Conservation (phyloP, 2,113 vertebrate species). For the Amia ocellicauda region DNA sequence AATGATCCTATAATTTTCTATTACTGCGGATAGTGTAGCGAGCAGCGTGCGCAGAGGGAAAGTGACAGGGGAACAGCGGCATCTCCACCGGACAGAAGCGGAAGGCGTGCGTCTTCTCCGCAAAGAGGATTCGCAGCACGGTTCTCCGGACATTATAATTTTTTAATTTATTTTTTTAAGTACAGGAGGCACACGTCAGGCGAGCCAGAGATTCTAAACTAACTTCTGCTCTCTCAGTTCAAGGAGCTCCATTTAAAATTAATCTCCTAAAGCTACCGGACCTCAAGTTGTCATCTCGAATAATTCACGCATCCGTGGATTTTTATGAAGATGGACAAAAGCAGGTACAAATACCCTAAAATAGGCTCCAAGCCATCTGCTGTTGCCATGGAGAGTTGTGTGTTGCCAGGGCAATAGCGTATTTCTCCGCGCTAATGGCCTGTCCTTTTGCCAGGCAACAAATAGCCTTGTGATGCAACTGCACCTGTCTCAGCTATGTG, state of each 20-base stretch:
- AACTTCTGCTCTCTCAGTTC: conserved; percentile 34
- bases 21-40: conserved; percentile 19
- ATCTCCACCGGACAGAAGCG: background rate
- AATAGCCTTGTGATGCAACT: conserved; percentile 74
- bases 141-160: background rate
- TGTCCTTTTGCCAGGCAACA: conserved; percentile 81
- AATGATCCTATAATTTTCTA: conserved; percentile 32
- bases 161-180: conserved; percentile 14
- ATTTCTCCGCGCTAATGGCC: conserved; percentile 79
- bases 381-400: conserved; percentile 74
- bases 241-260: conserved; percentile 37
- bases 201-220: conserved; percentile 21
- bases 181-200: conserved; percentile 29
- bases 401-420: conserved; percentile 82
- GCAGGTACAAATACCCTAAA: conserved; percentile 49
- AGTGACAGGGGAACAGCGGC: background rate
- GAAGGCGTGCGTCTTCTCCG: background rate
- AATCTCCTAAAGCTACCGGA: conserved; percentile 51
- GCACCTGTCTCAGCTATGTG: conserved; percentile 73
- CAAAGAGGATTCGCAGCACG: conserved; percentile 2
- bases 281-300: conserved; percentile 55
- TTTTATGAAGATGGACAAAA: conserved; percentile 57
- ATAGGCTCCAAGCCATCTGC: conserved; percentile 68
- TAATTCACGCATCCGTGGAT: conserved; percentile 52
- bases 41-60: conserved; percentile 7